These are phyloP conservation scores for Magallana nippona DNA, from an alignment of 2,888 invertebrate genomes.

Conservation along the genomic window DNA sequence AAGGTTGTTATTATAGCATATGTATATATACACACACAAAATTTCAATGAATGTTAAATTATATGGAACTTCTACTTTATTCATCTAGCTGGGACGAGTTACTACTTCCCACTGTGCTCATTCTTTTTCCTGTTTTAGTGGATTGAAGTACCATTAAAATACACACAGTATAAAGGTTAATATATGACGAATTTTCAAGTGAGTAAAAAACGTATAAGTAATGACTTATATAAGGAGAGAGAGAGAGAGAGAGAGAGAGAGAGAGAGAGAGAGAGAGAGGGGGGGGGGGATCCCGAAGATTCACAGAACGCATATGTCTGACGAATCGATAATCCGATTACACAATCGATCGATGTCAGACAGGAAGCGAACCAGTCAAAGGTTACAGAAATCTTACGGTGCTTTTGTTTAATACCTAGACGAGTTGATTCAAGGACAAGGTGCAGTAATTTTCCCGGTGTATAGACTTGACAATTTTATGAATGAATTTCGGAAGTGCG, in stretches of 20 bases:
- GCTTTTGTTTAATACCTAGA: slow-evolving; percentile 3
- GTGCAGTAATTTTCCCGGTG: neutral
- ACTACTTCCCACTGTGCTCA: too few species aligned
- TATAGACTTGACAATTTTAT: neutral
- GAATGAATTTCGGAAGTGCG: slow-evolving; percentile 30
- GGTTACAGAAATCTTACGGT: neutral
- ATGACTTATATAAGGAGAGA: neutral
- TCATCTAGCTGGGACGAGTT: too few species aligned
- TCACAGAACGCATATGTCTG: neutral
- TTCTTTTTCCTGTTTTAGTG: too few species aligned
- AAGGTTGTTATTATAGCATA: too few species aligned
- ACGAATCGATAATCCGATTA: slow-evolving; percentile 12
- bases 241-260: slow-evolving; percentile 22
- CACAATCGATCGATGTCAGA: slow-evolving; percentile 13
- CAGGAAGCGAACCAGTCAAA: neutral
- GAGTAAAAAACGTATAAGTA: neutral
- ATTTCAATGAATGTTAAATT: too few species aligned
- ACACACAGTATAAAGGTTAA: too few species aligned
- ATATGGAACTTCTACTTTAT: too few species aligned
- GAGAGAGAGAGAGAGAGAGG: slow-evolving; percentile 10
- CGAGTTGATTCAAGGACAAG: neutral
- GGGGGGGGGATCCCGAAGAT: neutral
- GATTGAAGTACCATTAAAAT: too few species aligned
- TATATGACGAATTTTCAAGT: too few species aligned
- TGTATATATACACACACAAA: too few species aligned